phyloP scores from a whole-genome alignment of 2,888 invertebrate genomes.

The Clitarchus hookeri region DNA sequence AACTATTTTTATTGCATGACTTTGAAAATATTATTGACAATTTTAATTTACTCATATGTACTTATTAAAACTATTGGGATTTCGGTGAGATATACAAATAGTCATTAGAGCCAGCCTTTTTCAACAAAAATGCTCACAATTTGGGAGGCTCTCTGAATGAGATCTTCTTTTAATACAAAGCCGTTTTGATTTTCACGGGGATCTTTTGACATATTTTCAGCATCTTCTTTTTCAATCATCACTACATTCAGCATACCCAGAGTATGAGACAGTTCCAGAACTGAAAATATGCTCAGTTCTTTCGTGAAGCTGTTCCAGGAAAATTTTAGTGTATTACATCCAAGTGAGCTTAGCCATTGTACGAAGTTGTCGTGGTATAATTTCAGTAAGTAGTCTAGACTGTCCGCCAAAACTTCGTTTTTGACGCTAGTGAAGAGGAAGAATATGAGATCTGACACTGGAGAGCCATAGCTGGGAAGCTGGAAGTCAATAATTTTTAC shows the following conservation, averaged over 20 bases:
- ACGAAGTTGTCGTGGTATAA: conserved; percentile 60
- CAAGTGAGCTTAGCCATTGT: conserved; percentile 52
- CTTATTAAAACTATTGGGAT: too few species aligned
- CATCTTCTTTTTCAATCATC: not conserved
- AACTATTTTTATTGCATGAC: too few species aligned
- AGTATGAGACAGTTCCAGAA: conserved; percentile 57
- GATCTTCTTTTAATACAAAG: not conserved
- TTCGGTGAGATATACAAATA: not conserved
- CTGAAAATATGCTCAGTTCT: conserved; percentile 55
- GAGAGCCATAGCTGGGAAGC: conserved; percentile 59
- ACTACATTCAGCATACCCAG: conserved; percentile 40
- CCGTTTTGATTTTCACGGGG: not conserved
- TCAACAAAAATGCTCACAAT: not conserved
- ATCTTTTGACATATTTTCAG: not conserved
- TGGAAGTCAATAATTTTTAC: conserved; percentile 66
- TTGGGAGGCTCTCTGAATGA: not conserved
- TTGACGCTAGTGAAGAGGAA: conserved; percentile 61
- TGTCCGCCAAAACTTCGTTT: conserved; percentile 53
- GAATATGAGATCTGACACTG: conserved; percentile 61
- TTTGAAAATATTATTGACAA: too few species aligned
- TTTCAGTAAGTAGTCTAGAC: conserved; percentile 58
- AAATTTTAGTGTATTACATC: conserved; percentile 51
- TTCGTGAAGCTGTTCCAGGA: conserved; percentile 55
- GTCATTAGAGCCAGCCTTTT: not conserved
- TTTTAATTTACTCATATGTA: too few species aligned